phyloP scores from a whole-genome alignment of 1,140 invertebrate species.

The Heliconius nattereri region DNA sequence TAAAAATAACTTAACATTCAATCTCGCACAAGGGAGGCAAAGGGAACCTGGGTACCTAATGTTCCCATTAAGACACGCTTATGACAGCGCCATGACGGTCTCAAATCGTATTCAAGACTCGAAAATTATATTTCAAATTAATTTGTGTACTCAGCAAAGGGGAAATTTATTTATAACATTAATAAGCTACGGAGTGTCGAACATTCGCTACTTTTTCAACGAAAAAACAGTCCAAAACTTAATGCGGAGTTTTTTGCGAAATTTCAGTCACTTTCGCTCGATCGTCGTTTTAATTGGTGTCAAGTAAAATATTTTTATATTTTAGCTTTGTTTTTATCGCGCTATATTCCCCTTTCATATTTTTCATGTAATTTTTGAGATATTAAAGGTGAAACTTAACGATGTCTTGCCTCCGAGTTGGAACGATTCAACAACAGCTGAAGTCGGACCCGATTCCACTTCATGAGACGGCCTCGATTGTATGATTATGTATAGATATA shows the following conservation, averaged over 20 bases:
- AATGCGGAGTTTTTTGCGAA: slow-evolving; percentile 5
- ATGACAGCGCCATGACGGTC: no score
- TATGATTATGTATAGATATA: no score
- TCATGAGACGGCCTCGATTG: no score
- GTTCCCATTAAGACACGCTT: background rate
- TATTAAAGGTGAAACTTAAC: background rate
- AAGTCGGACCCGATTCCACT: no score
- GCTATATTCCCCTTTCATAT: no score
- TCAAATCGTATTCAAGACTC: background rate
- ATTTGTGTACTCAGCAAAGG: slow-evolving; percentile 24
- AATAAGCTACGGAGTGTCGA: slow-evolving; percentile 8
- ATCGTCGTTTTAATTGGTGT: background rate
- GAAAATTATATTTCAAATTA: slow-evolving; percentile 24
- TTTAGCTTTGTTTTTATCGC: background rate
- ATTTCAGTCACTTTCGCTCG: background rate
- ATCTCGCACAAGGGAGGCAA: no score
- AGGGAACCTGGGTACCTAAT: background rate
- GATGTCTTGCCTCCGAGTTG: no score
- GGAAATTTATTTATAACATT: slow-evolving; percentile 26
- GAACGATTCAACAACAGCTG: no score
- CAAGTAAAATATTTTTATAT: no score
- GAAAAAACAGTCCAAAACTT: slow-evolving; percentile 17
- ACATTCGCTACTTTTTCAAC: background rate
- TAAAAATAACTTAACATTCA: no score
- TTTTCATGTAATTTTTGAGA: background rate